phyloP scores from a whole-genome alignment of 2,113 vertebrate genomes.

The Epinephelus fuscoguttatus region DNA sequence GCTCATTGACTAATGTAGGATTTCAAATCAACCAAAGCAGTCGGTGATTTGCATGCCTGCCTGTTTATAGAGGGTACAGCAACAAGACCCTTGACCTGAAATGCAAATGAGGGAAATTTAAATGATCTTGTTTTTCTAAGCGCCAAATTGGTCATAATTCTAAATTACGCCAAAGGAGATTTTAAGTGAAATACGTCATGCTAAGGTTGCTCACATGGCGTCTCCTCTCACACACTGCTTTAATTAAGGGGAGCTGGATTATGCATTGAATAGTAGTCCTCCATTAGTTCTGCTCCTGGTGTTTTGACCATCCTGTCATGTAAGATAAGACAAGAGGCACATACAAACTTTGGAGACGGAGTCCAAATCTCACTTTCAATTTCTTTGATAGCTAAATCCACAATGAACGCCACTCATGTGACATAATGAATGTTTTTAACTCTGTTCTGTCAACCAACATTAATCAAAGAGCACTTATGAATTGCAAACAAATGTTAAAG shows the following conservation, averaged over 20 bases:
- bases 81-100: constrained; percentile 65
- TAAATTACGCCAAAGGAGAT: constrained; percentile 25
- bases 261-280: background rate
- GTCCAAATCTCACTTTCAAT: constrained; percentile 16
- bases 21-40: constrained; percentile 63
- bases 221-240: constrained; percentile 16
- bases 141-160: constrained; percentile 40
- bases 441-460: background rate
- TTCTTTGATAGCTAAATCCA: constrained; percentile 26
- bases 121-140: constrained; percentile 56
- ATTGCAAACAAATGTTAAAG: constrained; percentile 2
- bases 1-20: constrained; percentile 77
- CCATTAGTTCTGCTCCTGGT: constrained; percentile 43
- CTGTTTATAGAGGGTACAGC: constrained; percentile 60
- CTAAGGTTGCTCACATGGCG: background rate
- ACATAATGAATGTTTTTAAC: background rate
- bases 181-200: constrained; percentile 35
- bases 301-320: constrained; percentile 42
- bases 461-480: background rate
- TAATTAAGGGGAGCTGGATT: constrained; percentile 23
- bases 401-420: background rate
- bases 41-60: constrained; percentile 58
- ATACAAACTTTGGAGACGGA: background rate
- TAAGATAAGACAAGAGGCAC: constrained; percentile 29
- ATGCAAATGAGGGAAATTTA: constrained; percentile 62